Evolutionary conservation across 37 sponge, comb jelly and placozoan genomes (phyloP), one percentile per base, ranked within the genome.

Genomic region (Trichoplax adhaerens): DNA sequence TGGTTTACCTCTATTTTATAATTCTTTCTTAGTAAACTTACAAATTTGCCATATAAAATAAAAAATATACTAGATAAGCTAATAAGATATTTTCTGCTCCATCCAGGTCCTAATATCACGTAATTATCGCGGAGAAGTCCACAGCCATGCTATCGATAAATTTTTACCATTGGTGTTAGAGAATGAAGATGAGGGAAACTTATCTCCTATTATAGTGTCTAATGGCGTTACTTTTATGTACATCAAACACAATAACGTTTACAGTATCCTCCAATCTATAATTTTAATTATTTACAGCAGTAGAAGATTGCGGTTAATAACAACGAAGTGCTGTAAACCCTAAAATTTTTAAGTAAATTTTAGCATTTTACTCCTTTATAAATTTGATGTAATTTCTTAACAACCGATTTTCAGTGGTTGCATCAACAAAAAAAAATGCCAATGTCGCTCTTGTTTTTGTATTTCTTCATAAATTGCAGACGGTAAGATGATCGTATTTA

Each of bases 191-290:
- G 97, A 95, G 69, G 97, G 97, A 10, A 69, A 58, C 0, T 57
- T 69, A 0, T 77, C 85, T 1, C 97, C 97, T 1, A 95, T 95
- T 8, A 58, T 95, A 1, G 75, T 84, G n/a, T 78, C 84, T 51
- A 84, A 88, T 66, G 88, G 88, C 64, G 81, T 81, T 63, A 95
- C 97, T 54, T 95, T 91, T 77, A 88, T 87, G 49, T 95, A 95
- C 86, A 91, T 91, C 79, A 95, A 95, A 76, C 82, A 91, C 76
- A 91, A 87, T 78, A 95, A 95, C 78, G 77, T 95, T 51, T 95
- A 95, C 77, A 69, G 91, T 89, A 89, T 83, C 88, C 88, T 29
- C 29, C 29, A 29, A 29, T 29, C 29, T 29, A 29, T 29, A 29
- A 29, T 29, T 29, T 29, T 29, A 29, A 29, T 29, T 29, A 29